Percentiles rank a stretch among this genome's conserved stretches.
Conservation (phyloP, 2,113 vertebrate genomes). For the Engystomops pustulosus region DNA sequence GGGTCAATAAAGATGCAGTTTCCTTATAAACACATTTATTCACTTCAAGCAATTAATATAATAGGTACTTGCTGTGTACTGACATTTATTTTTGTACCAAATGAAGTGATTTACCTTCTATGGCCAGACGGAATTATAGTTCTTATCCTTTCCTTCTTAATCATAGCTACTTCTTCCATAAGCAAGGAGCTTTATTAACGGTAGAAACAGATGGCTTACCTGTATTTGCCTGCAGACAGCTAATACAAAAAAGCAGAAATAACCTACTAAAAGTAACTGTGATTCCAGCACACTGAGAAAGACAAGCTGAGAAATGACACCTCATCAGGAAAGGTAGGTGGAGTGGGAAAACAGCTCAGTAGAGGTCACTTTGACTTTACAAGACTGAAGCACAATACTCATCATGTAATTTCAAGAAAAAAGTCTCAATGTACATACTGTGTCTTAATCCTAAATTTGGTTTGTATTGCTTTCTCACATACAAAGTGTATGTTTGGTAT, state of each 20-base stretch:
- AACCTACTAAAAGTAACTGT: conserved; percentile 17
- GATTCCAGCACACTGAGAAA: conserved; percentile 24
- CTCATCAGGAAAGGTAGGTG: background rate
- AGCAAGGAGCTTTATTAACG: background rate
- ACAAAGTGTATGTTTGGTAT: too few relatives aligned
- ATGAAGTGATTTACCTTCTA: background rate
- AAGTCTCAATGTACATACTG: too few relatives aligned
- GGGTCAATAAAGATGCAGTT: too few relatives aligned
- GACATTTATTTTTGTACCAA: background rate
- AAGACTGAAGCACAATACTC: too few relatives aligned
- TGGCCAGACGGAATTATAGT: background rate
- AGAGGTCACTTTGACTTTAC: conserved; percentile 38
- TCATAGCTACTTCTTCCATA: background rate
- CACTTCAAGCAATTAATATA: background rate
- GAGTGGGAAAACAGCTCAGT: conserved; percentile 1
- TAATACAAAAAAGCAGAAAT: conserved; percentile 9
- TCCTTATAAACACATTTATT: background rate
- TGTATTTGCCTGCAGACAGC: background rate
- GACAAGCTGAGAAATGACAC: conserved; percentile 24
- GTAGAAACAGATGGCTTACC: too few relatives aligned
- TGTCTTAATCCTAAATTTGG: too few relatives aligned
- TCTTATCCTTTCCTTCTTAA: background rate
- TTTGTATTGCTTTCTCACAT: too few relatives aligned
- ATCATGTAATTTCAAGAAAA: too few relatives aligned
- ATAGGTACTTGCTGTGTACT: background rate